Evolutionary conservation across 2,888 invertebrate genomes (phyloP).

Genomic region (Lithophane socia): DNA sequence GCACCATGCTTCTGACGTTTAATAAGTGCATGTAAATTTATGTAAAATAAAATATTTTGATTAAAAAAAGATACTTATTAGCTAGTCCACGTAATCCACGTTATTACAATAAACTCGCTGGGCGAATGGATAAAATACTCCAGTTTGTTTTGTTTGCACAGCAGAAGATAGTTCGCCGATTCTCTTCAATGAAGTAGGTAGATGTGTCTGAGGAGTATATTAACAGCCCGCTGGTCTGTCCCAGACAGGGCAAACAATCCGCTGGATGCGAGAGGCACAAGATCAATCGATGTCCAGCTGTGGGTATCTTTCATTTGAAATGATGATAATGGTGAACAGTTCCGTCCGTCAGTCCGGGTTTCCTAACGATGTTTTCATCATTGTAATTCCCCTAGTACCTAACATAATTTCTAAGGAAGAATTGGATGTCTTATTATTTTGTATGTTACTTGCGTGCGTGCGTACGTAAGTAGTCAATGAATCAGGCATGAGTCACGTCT

Average conservation of each 20-base stretch:
- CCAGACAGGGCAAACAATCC: neutral
- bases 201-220: neutral
- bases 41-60: neutral
- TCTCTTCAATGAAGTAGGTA: neutral
- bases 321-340: neutral
- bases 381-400: slow-evolving; percentile 18
- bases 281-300: neutral
- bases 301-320: too few relatives aligned
- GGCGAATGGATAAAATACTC: neutral
- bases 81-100: neutral
- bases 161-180: neutral
- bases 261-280: neutral
- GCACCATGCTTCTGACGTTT: neutral
- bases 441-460: neutral
- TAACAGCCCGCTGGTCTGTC: neutral
- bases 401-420: neutral
- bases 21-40: too few relatives aligned
- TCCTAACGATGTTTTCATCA: neutral
- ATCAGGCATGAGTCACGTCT: slow-evolving; percentile 18
- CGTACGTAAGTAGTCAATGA: slow-evolving; percentile 12
- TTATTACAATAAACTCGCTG: neutral
- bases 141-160: neutral
- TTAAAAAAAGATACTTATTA: neutral
- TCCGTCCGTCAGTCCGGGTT: neutral
- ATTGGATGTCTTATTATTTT: neutral